Base-by-base conservation (phyloP, 1,140 invertebrate species). In the Myzus persicae region DNA sequence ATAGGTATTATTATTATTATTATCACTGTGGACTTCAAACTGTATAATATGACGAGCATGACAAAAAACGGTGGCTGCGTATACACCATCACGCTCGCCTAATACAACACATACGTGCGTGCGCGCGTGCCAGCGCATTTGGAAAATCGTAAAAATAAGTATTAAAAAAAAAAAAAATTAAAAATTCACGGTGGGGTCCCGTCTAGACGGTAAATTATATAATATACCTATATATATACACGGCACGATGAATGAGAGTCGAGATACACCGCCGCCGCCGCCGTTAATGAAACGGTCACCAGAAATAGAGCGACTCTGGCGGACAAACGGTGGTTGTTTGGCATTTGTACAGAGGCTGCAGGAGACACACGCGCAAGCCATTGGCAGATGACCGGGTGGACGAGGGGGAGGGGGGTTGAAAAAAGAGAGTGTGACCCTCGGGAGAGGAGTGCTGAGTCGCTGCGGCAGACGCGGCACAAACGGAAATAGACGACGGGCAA, bases 251-350 rank as follows among this genome's bases (percentile, higher is more conserved):
- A 91, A 91, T 91, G 90, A 90, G 90, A 90, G 89, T 76, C 38
- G 40, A 90, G 48, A 26, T n/a, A 67, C 51, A 38, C 48, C 51
- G 88, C n/a, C 46, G 51, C 48, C 51, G 88, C n/a, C 46, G n/a
- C 90, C 90, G 90, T 91, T 91, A 81, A 91, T 91, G 90, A 91
- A 91, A 91, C 67, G 59, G 67, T 44, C 59, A 91, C 59, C 90
- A 91, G 90, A 91, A 81, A 91, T 76, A 91, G 90, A 91, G 59
- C 59, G 89, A 67, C 46, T 44, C 59, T 76, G 59, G 59, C 59
- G 59, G 59, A 76, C 59, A 76, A 76, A 76, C 59, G 59, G 59
- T 76, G 59, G 59, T 76, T 76, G 36, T 76, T 76, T 76, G 59
- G 59, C 59, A 76, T 76, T 76, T 76, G 59, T 76, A 76, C 59